phyloP scores from a whole-genome alignment of 2,797 vertebrate genomes.

The Pangasius macronema region DNA sequence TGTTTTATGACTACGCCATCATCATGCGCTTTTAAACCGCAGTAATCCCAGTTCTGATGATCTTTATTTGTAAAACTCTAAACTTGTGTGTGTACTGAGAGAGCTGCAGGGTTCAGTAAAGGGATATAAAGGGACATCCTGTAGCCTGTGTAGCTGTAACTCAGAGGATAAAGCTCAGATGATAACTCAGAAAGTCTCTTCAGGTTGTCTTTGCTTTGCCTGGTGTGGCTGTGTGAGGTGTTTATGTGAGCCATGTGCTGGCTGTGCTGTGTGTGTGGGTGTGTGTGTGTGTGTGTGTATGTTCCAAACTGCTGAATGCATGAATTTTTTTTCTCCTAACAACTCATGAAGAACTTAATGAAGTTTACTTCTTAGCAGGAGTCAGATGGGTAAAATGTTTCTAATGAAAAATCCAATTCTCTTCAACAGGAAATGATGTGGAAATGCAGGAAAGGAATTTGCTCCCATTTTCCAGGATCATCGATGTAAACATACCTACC shows the following conservation, averaged over 20 bases:
- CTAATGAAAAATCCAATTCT: background rate
- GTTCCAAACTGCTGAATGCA: background rate
- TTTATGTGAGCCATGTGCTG: constrained; percentile 1
- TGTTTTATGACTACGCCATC: background rate
- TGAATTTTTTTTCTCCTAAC: background rate
- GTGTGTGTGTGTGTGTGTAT: background rate
- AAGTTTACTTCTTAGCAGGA: background rate
- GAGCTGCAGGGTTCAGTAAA: background rate
- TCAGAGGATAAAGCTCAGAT: background rate
- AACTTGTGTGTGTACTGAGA: background rate
- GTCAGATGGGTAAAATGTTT: background rate
- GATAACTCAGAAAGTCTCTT: background rate
- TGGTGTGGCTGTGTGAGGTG: background rate
- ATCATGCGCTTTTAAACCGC: background rate
- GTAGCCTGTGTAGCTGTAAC: no score
- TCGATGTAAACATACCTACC: background rate
- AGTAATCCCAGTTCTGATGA: background rate
- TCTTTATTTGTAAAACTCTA: background rate
- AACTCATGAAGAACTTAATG: background rate
- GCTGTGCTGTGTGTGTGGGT: background rate
- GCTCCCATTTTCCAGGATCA: background rate
- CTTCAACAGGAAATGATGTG: background rate
- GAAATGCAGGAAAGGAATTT: background rate
- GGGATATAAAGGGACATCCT: background rate
- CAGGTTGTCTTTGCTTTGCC: background rate